Percentiles rank a stretch among this genome's conserved stretches.
Conservation (phyloP, 2,888 invertebrate species). For the Morpho helenor region DNA sequence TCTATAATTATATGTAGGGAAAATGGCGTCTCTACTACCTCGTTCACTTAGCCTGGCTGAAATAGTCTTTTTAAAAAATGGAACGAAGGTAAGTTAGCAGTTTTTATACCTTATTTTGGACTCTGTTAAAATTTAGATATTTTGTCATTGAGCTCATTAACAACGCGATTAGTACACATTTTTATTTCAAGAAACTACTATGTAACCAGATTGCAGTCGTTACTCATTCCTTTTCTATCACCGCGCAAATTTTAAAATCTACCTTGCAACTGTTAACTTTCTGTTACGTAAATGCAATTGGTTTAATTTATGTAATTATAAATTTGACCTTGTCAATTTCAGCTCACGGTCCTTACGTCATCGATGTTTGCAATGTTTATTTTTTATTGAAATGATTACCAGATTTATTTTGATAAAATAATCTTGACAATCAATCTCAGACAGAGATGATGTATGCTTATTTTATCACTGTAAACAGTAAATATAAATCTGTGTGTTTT, state of each 20-base stretch:
- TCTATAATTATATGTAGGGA: conserved; percentile 26
- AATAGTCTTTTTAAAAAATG: conserved; percentile 83
- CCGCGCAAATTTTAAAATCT: conserved; percentile 28
- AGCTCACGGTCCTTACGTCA: conserved; percentile 69
- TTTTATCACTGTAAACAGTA: neutral
- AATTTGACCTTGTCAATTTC: conserved; percentile 68
- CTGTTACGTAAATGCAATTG: conserved; percentile 21
- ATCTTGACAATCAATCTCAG: conserved; percentile 9
- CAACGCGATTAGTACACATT: no score
- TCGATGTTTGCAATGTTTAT: conserved; percentile 32
- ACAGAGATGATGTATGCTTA: neutral
- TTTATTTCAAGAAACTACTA: no score
- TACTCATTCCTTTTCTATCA: neutral
- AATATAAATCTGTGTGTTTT: neutral
- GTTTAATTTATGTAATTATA: conserved; percentile 39
- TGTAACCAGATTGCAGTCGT: no score
- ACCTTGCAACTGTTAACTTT: neutral
- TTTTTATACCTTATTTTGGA: neutral
- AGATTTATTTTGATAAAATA: conserved; percentile 11
- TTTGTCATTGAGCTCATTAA: neutral
- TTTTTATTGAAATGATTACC: conserved; percentile 25
- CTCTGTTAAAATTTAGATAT: neutral
- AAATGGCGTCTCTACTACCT: conserved; percentile 90
- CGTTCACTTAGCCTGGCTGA: conserved; percentile 85
- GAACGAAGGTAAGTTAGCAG: conserved; percentile 81